Evolutionary conservation across 2,797 vertebrate genomes (phyloP).

Genomic region (Gymnothorax reevesii): DNA sequence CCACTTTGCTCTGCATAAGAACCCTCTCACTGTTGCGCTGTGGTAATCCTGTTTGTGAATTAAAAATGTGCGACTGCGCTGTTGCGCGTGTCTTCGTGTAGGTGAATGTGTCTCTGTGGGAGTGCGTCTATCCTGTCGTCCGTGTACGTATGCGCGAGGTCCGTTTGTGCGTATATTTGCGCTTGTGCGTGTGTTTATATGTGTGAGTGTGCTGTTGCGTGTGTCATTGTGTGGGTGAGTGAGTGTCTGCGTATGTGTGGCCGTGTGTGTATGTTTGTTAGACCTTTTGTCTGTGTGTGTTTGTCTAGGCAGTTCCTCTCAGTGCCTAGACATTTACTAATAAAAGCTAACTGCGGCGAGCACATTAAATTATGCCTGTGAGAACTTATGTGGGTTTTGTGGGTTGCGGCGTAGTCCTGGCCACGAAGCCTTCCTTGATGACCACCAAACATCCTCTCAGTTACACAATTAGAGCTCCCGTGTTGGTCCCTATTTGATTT

Average conservation of each 20-base stretch:
- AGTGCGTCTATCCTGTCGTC: too few species aligned
- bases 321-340: slow-evolving; percentile 22
- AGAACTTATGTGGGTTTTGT: too few species aligned
- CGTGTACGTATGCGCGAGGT: not conserved
- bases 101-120: too few species aligned
- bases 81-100: too few species aligned
- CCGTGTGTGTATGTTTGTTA: too few species aligned
- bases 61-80: not conserved
- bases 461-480: slow-evolving; percentile 69
- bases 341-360: slow-evolving; percentile 59
- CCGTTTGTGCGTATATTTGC: not conserved
- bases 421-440: slow-evolving; percentile 58
- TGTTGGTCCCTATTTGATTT: slow-evolving; percentile 69
- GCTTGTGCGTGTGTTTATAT: slow-evolving; percentile 14
- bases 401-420: slow-evolving; percentile 61
- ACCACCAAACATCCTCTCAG: slow-evolving; percentile 60
- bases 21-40: not conserved
- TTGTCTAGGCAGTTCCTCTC: not conserved
- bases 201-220: not conserved
- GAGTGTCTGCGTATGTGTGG: not conserved
- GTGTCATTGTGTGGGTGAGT: not conserved
- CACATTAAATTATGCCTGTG: slow-evolving; percentile 68
- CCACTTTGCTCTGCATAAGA: too few species aligned
- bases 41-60: slow-evolving; percentile 18
- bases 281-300: not conserved